Evolutionary conservation across 2,888 invertebrate species (phyloP), one percentile per base, ranked within the genome.

Genomic region (Strigamia transsilvanica): DNA sequence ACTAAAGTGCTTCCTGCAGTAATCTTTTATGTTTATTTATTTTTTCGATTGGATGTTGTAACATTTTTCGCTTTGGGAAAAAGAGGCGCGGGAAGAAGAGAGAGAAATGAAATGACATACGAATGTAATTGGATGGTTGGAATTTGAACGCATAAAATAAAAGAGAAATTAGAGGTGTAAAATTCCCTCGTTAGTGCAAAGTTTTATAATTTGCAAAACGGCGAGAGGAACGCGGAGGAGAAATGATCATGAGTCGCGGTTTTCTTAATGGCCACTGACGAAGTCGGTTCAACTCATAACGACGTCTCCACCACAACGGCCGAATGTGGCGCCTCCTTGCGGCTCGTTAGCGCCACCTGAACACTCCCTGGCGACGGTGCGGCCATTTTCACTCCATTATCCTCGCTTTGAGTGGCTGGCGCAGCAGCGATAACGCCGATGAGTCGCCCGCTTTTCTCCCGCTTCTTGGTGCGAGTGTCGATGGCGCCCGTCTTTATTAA

Each of bases 231-330:
- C 21, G 61, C 46, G 46, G 46, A 46, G 23, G 61, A 66, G 61
- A 66, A 66, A 66, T 66, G 61, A 66, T 66, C 61, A 66, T 66
- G 61, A 66, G 61, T 66, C 61, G 61, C 61, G 61, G 61, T 66
- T 66, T 66, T 66, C 61, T 66, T 66, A 66, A 66, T 66, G 61
- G 61, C 61, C 61, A 66, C 61, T 66, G 61, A 66, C 23, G 61
- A 66, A 66, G 61, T 66, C 61, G 61, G 61, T 66, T 66, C 61
- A 66, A 66, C 61, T 66, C 61, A 66, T 66, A 66, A 66, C 61
- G 61, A 66, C 61, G 61, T 66, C 61, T 66, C 61, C 61, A 66
- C 61, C 61, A 66, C 61, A 66, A 66, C 61, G 61, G 61, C 61
- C 61, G 61, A 66, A 66, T 66, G 61, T 21, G 61, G 61, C 61